Evolutionary conservation across 1,140 invertebrate genomes (phyloP), one percentile per base, ranked within the genome.

Genomic region (Wiebesia pumilae): DNA sequence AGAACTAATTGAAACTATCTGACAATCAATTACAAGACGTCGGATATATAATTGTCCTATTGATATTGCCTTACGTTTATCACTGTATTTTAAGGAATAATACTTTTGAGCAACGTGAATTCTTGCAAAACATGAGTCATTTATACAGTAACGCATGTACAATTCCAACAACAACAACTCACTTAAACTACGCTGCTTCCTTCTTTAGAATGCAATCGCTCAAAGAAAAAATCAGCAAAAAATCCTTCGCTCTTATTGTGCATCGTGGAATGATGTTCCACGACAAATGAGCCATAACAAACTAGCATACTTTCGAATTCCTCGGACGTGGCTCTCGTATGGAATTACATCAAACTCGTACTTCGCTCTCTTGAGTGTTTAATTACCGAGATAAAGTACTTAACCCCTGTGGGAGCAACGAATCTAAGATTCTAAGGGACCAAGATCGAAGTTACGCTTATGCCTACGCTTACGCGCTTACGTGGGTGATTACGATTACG

Each of bases 261-360:
- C n/a, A 35, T 54, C n/a, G 24, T 21, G 47, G 21, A 30, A 30
- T 19, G 77, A 78, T 78, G 21, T 47, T 78, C 47, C 30, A 51
- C 10, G 30, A 54, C 21, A 75, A 33, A 54, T 43, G 27, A 78
- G 51, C 54, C 78, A 65, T 80, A 80, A 80, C 54, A 54, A 78
- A 78, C 47, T 33, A 54, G 6, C 16, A 33, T 80, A 38, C 62
- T 65, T 47, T 40, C 43, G 40, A 69, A 81, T 81, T 81, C 27
- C 30, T 81, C 27, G 38, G 24, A 69, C 35, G 71, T 43, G 24
- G 1, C 62, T 21, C 30, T 21, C 4, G n/a, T 81, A 33, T 69
- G 58, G 40, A 69, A 81, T 81, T 67, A 81, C 62, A 69, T 69
- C 24, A 69, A 81, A 69, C n/a, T 79, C 51, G 27, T 35, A 21